Percentiles rank a stretch among this genome's conserved stretches.
These are phyloP conservation scores for Mycetomoellerius zeteki DNA, from an alignment of 1,140 invertebrate genomes.

Conservation along the genomic window DNA sequence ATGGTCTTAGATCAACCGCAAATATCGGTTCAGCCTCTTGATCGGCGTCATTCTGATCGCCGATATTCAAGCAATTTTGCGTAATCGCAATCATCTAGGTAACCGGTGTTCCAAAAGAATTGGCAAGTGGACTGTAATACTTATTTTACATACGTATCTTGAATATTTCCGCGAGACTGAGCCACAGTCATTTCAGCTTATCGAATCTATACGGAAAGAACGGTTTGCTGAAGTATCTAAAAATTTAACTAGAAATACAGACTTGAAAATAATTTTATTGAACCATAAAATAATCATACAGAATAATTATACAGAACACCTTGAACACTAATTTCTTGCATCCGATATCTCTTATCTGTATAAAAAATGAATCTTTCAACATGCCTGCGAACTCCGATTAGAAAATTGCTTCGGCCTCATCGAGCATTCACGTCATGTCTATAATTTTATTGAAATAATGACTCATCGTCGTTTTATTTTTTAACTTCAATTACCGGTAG, in stretches of 20 bases:
- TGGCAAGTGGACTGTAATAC: background rate
- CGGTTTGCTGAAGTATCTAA: no score
- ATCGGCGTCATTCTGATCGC: background rate
- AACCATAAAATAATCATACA: no score
- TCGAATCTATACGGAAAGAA: background rate
- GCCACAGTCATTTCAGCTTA: background rate
- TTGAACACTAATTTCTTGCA: background rate
- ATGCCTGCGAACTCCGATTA: background rate
- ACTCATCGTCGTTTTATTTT: constrained; percentile 24
- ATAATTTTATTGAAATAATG: background rate
- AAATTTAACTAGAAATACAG: no score
- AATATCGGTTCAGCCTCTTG: background rate
- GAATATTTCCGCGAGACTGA: background rate
- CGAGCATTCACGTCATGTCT: background rate
- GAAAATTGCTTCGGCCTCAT: background rate
- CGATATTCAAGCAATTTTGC: constrained; percentile 34
- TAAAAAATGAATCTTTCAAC: background rate
- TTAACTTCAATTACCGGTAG: background rate
- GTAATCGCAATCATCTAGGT: background rate
- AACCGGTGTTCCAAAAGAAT: constrained; percentile 9
- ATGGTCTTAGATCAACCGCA: constrained; percentile 34
- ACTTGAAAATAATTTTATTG: background rate
- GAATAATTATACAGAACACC: no score
- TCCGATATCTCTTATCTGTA: background rate
- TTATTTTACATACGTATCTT: constrained; percentile 9